Evolutionary conservation across 2,797 vertebrate genomes (phyloP).

Genomic region (Taenioides sp.): DNA sequence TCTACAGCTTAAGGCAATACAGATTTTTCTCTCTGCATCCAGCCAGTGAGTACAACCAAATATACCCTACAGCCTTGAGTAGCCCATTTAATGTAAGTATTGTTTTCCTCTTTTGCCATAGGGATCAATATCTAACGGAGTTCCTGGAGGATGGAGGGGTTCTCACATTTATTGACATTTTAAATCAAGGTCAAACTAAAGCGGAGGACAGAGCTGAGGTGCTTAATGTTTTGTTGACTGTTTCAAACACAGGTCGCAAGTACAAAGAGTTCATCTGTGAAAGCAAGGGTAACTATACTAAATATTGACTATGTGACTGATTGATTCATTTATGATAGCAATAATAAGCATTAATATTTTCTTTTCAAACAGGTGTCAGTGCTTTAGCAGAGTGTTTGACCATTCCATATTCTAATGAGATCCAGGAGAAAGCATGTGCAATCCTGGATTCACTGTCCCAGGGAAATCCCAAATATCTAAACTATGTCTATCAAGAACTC

Average conservation of each 20-base stretch:
- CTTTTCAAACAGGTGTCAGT: conserved; percentile 71
- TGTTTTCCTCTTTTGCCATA: conserved; percentile 38
- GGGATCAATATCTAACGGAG: conserved; percentile 81
- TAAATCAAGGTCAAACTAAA: conserved; percentile 72
- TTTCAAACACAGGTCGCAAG: conserved; percentile 77
- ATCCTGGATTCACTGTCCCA: conserved; percentile 77
- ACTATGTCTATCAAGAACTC: conserved; percentile 83
- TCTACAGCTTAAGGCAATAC: conserved; percentile 80
- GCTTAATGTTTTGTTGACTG: conserved; percentile 77
- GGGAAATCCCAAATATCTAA: conserved; percentile 81
- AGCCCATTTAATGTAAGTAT: neutral
- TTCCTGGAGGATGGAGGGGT: conserved; percentile 85
- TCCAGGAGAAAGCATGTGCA: conserved; percentile 69
- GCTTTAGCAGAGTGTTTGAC: conserved; percentile 77
- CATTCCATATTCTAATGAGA: conserved; percentile 68
- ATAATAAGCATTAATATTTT: neutral
- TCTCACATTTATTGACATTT: conserved; percentile 83
- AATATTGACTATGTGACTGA: neutral
- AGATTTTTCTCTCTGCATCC: conserved; percentile 83
- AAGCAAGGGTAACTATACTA: conserved; percentile 73
- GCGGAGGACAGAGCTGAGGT: conserved; percentile 80
- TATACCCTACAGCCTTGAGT: neutral
- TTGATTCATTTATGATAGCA: too few species aligned
- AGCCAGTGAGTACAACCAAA: conserved; percentile 74
- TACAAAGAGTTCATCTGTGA: conserved; percentile 89